Evolutionary conservation across 2,797 vertebrate species (phyloP).

Genomic region (Eidolon dupreanum): DNA sequence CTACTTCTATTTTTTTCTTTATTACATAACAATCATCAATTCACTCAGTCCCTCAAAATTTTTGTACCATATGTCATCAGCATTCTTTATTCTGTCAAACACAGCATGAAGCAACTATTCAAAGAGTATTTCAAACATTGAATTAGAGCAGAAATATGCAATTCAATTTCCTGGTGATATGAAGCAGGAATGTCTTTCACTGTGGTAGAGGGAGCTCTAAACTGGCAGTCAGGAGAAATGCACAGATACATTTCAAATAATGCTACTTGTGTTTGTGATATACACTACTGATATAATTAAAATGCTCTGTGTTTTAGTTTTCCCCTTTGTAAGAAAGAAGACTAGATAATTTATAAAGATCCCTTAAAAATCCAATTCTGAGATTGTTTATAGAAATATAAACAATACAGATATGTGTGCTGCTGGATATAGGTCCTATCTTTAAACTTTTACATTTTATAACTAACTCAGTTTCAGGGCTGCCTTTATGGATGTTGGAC

Average conservation of each 20-base stretch:
- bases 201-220: background rate
- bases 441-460: background rate
- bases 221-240: background rate
- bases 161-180: background rate
- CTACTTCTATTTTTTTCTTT: background rate
- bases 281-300: background rate
- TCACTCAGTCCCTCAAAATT: background rate
- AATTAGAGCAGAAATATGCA: conserved; percentile 36
- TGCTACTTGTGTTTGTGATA: background rate
- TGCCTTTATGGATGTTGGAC: background rate
- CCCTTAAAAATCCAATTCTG: background rate
- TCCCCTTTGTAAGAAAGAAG: background rate
- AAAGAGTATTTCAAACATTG: background rate
- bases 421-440: background rate
- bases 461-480: background rate
- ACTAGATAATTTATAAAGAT: background rate
- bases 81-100: conserved; percentile 4
- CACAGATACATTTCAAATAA: background rate
- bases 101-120: background rate
- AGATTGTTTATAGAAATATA: background rate
- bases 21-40: background rate
- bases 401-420: background rate
- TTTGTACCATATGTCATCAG: background rate
- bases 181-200: background rate
- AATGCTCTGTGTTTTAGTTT: background rate